Evolutionary conservation across 1,140 invertebrate species (phyloP), one percentile per base, ranked within the genome.

Genomic region (Epicauta chinensis): DNA sequence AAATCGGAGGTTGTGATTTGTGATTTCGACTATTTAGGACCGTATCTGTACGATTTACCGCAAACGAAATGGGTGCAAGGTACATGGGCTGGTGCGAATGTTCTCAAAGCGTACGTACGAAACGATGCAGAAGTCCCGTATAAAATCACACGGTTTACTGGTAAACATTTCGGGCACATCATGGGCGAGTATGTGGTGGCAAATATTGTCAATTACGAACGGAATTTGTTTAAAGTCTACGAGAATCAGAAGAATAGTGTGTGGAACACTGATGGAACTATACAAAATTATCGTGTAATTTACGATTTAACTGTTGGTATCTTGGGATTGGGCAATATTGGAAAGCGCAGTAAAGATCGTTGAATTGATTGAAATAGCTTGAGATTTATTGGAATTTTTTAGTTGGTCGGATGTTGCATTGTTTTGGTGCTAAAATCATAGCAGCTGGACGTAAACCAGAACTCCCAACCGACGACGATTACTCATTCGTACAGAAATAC

Each of bases 131-230:
- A 17, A 56, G 42, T 55, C 30, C 56, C 55, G 3, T 56, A 63
- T 37, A 23, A 64, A 10, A 59, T 78, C 37, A 74, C 74, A 15
- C 64, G 76, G 52, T 73, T 72, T 48, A 73, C 70, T 9, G 71
- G 71, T n/a, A 62, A 68, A 14, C 53, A 63, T 16, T 77, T 78
- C 60, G 75, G 77, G 1, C 39, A 65, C 29, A 62, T 73, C n/a
- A 80, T 80, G 75, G 72, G 70, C 0, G 78, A 80, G 61, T 80
- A 78, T 62, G 73, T 78, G 2, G 56, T 80, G 30, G 69, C 72
- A n/a, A 68, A 77, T 17, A 77, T 81, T 41, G 69, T 77, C 2
- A 73, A 71, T 38, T 66, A 69, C 50, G 78, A 80, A 61, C 65
- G 76, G 16, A 53, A 71, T 51, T 73, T 46, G 16, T 55, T 59